Conservation (phyloP, 1,140 invertebrate species). For the Contarinia nasturtii region DNA sequence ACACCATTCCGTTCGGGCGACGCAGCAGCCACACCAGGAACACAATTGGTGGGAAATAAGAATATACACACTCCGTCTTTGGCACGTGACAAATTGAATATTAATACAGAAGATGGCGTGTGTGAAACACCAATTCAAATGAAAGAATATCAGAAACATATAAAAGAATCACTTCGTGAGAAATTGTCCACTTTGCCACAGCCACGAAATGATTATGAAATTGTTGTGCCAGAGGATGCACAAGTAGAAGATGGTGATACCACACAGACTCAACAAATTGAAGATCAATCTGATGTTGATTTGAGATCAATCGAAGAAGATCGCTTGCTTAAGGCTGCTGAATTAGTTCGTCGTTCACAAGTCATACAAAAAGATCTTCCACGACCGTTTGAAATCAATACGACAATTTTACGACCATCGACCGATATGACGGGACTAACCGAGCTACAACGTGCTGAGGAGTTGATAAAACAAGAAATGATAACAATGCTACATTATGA, state of each 20-base stretch:
- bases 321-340: conserved; percentile 23
- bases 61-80: conserved; percentile 27
- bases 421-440: conserved; percentile 53
- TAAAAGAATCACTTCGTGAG: conserved; percentile 52
- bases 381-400: conserved; percentile 72
- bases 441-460: conserved; percentile 89
- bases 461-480: conserved; percentile 95
- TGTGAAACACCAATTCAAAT: conserved; percentile 44
- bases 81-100: conserved; percentile 84
- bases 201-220: conserved; percentile 96
- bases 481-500: conserved; percentile 88
- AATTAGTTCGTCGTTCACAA: conserved; percentile 64
- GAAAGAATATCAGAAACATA: conserved; percentile 43
- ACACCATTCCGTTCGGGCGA: conserved; percentile 61
- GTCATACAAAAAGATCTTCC: conserved; percentile 80
- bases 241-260: conserved; percentile 28
- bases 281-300: conserved; percentile 86
- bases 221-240: conserved; percentile 85
- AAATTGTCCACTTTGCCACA: conserved; percentile 63
- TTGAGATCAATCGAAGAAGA: conserved; percentile 26
- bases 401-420: conserved; percentile 52
- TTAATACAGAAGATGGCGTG: conserved; percentile 72
- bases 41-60: conserved; percentile 27
- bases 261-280: conserved; percentile 28
- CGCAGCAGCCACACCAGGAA: conserved; percentile 24